Evolutionary conservation across 2,113 vertebrate genomes (phyloP).

Genomic region (Thamnophis sirtalis): DNA sequence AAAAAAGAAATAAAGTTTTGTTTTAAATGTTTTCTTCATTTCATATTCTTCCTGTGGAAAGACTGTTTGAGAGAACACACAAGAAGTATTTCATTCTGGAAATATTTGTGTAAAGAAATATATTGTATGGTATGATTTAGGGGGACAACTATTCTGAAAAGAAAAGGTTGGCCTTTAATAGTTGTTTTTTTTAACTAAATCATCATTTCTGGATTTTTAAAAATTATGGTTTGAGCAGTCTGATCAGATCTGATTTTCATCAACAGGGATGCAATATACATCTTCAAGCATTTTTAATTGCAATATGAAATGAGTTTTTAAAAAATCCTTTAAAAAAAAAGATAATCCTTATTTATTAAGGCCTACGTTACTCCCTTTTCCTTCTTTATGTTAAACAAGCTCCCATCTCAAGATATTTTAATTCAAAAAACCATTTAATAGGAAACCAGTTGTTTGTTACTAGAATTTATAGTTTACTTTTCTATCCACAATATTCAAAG

Average conservation of each 20-base stretch:
- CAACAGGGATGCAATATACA: not conserved
- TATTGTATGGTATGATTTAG: not conserved
- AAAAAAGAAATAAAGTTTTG: not conserved
- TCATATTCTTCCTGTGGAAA: not conserved
- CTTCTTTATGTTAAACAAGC: not conserved
- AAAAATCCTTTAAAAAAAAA: not conserved
- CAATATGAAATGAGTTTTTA: not conserved
- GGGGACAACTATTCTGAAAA: not conserved
- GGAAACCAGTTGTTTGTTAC: not conserved
- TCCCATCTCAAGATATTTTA: not conserved
- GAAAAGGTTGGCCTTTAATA: not conserved
- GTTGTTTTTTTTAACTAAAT: not conserved
- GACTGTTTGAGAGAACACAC: not conserved
- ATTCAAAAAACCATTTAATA: not conserved
- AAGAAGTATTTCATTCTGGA: not conserved
- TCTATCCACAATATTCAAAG: not conserved
- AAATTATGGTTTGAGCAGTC: not conserved
- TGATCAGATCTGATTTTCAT: not conserved
- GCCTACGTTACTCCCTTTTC: not conserved
- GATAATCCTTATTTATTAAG: not conserved
- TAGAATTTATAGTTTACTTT: not conserved
- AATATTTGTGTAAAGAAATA: not conserved
- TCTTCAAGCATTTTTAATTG: not conserved
- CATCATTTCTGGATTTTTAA: not conserved
- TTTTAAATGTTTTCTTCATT: not conserved